These are phyloP conservation scores for Ceyx cyanopectus DNA, from an alignment of 2,113 vertebrate species.

Conservation along the genomic window DNA sequence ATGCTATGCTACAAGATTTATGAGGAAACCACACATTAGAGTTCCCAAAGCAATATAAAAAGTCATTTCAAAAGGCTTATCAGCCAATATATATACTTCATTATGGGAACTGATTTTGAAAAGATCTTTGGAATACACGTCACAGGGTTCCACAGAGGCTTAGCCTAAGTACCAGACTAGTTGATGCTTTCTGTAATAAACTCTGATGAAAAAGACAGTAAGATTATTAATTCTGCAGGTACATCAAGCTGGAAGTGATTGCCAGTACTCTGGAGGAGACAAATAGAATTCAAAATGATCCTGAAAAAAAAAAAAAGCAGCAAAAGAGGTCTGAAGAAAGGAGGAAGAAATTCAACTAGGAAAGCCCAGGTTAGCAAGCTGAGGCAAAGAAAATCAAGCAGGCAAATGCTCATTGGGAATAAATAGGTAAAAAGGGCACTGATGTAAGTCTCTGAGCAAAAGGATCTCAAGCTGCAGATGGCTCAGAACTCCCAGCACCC, in stretches of 20 bases:
- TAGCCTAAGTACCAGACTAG: neutral
- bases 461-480: neutral
- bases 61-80: neutral
- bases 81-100: neutral
- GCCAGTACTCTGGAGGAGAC: neutral
- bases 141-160: neutral
- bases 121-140: neutral
- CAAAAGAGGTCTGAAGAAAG: neutral
- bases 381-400: neutral
- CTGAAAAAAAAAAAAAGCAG: neutral
- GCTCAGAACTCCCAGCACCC: neutral
- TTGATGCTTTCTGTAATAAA: neutral
- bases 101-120: slow-evolving; percentile 18
- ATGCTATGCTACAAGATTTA: neutral
- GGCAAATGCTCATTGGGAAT: neutral
- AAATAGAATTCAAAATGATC: neutral
- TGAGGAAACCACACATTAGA: neutral
- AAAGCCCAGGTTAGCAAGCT: neutral
- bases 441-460: neutral
- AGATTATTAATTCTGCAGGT: slow-evolving; percentile 22
- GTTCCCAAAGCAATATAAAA: slow-evolving; percentile 23
- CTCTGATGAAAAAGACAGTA: slow-evolving; percentile 2
- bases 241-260: neutral
- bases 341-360: neutral
- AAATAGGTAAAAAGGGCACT: neutral